Evolutionary conservation across 2,113 vertebrate genomes (phyloP).

Genomic region (Sminthopsis crassicaudata): DNA sequence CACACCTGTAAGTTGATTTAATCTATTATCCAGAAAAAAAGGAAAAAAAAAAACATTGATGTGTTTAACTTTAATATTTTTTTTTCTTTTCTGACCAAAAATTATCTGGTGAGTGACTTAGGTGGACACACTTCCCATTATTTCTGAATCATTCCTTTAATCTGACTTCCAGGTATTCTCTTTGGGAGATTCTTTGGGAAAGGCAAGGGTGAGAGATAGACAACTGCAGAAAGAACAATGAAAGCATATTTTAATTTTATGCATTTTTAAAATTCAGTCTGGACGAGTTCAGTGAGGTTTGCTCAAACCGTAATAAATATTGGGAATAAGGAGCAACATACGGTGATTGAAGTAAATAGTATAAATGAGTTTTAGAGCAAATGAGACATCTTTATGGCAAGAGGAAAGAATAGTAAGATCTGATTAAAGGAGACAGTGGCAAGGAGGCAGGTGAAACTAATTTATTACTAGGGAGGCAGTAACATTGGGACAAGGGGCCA

Average conservation of each 20-base stretch:
- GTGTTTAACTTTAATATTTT: neutral
- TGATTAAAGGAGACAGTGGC: slow-evolving; percentile 43
- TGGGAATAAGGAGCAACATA: slow-evolving; percentile 69
- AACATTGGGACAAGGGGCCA: neutral
- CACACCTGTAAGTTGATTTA: neutral
- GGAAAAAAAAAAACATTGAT: neutral
- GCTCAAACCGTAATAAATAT: slow-evolving; percentile 62
- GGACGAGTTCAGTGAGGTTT: slow-evolving; percentile 68
- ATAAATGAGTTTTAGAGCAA: slow-evolving; percentile 67
- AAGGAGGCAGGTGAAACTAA: slow-evolving; percentile 21
- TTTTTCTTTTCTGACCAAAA: neutral
- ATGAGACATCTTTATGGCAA: slow-evolving; percentile 65
- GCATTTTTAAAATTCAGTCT: slow-evolving; percentile 58
- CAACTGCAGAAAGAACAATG: neutral
- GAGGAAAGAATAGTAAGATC: slow-evolving; percentile 23
- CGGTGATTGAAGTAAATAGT: slow-evolving; percentile 65
- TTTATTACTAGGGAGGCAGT: slow-evolving; percentile 40
- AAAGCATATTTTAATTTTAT: neutral
- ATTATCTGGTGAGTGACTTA: neutral
- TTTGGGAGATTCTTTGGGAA: neutral
- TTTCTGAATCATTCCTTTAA: slow-evolving; percentile 3
- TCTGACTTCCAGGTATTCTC: neutral
- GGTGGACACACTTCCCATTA: neutral
- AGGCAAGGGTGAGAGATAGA: neutral
- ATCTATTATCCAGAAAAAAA: slow-evolving; percentile 22